A percentile compares a stretch with the other conserved stretches of the same genome.
These are phyloP conservation scores for Myripristis jacobus DNA, from an alignment of 2,797 vertebrate genomes.

Conservation along the genomic window DNA sequence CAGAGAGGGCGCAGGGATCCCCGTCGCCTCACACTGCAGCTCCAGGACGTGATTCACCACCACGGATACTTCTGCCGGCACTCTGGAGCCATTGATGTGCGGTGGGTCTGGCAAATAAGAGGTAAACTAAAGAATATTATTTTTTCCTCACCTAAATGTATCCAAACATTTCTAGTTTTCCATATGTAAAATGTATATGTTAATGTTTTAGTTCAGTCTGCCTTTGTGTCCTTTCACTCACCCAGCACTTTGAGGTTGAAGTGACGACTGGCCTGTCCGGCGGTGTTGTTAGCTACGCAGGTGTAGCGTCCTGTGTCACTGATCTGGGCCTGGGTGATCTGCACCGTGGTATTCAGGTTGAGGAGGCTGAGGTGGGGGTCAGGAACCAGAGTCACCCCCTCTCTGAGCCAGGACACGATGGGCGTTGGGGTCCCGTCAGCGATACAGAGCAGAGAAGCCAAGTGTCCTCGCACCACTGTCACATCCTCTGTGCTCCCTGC, in stretches of 20 bases:
- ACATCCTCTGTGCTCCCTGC: constrained; percentile 89
- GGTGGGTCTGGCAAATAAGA: constrained; percentile 87
- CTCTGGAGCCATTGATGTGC: constrained; percentile 87
- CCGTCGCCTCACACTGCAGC: constrained; percentile 88
- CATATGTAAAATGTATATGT: not conserved
- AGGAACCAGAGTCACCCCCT: constrained; percentile 71
- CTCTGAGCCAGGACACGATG: constrained; percentile 88
- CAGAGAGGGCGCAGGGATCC: constrained; percentile 90
- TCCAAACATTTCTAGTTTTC: too few relatives aligned
- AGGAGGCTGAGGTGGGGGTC: constrained; percentile 72
- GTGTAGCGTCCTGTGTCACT: constrained; percentile 88
- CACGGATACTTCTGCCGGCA: constrained; percentile 87
- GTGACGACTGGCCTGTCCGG: constrained; percentile 90
- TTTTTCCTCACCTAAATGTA: not conserved
- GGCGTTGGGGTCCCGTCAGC: constrained; percentile 89
- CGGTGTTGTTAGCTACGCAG: constrained; percentile 89
- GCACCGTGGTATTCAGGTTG: constrained; percentile 86
- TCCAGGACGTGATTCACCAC: constrained; percentile 90
- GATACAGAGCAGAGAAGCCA: constrained; percentile 84
- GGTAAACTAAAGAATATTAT: not conserved
- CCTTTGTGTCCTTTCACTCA: constrained; percentile 71
- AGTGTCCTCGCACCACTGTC: constrained; percentile 85
- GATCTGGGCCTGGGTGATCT: constrained; percentile 77
- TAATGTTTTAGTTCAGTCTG: not conserved
- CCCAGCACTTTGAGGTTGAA: constrained; percentile 91